phyloP scores from a whole-genome alignment of 2,797 vertebrate genomes.

The Agapornis canus region DNA sequence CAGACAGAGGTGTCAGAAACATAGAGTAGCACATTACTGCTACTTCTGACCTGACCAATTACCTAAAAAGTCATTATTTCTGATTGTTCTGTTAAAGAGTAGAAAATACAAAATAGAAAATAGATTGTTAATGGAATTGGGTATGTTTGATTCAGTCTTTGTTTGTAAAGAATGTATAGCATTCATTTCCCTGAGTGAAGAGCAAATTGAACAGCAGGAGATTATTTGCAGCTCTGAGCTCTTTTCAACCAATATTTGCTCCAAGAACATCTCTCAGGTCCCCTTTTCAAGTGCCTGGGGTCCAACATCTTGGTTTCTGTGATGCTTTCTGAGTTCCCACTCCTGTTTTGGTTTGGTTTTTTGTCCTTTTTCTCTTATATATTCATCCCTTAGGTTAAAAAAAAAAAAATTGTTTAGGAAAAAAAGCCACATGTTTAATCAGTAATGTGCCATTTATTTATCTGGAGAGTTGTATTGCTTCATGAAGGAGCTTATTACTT shows the following conservation, averaged over 20 bases:
- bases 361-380: not conserved
- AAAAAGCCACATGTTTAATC: conserved; percentile 15
- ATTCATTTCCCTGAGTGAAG: not conserved
- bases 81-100: not conserved
- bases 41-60: not conserved
- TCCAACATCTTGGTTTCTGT: not conserved
- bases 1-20: not conserved
- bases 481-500: conserved; percentile 38
- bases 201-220: conserved; percentile 5
- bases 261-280: not conserved
- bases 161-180: not conserved
- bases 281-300: not conserved
- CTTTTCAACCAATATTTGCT: not conserved
- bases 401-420: not conserved
- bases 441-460: conserved; percentile 14
- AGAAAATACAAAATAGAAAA: not conserved
- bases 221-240: not conserved
- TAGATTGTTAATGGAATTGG: not conserved
- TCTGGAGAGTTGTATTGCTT: conserved; percentile 28
- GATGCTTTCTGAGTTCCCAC: not conserved
- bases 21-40: not conserved
- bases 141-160: not conserved
- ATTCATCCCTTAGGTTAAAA: not conserved
- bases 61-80: not conserved
- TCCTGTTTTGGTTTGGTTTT: not conserved